A percentile compares a stretch with the other conserved stretches of the same genome.
phyloP scores from a whole-genome alignment of 2,888 invertebrate genomes.

The Thysanoteuthis rhombus region DNA sequence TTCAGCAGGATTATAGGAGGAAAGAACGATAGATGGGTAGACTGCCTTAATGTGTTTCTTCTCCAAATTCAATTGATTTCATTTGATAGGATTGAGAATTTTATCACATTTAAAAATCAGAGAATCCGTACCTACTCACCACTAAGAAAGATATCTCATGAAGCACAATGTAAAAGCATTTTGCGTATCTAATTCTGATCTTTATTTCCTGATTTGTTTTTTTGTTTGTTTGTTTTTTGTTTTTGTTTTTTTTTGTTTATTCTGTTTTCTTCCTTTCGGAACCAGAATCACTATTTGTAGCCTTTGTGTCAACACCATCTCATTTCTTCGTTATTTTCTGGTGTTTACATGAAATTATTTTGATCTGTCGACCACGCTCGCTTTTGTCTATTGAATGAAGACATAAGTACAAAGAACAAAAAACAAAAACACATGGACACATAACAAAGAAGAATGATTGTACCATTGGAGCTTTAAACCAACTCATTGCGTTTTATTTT shows the following conservation, averaged over 20 bases:
- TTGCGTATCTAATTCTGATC: not conserved
- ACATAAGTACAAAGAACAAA: not conserved
- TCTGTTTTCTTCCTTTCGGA: not conserved
- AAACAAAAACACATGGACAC: not conserved
- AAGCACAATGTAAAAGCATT: not conserved
- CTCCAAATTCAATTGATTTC: no score
- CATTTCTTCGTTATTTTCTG: not conserved
- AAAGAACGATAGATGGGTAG: no score
- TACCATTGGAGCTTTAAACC: not conserved
- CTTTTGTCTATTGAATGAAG: not conserved
- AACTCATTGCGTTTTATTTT: not conserved
- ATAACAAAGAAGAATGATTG: not conserved
- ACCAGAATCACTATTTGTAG: not conserved
- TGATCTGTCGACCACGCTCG: not conserved
- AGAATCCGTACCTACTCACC: no score
- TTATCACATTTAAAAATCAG: no score
- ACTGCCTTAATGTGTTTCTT: no score
- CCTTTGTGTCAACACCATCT: not conserved
- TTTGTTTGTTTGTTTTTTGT: not conserved
- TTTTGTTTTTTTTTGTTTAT: not conserved
- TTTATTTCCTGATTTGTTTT: no score
- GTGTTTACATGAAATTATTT: not conserved
- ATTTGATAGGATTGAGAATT: no score
- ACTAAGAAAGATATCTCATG: not conserved
- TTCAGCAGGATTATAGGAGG: no score